A percentile compares a stretch with the other conserved stretches of the same genome.
Evolutionary conservation across 2,888 invertebrate genomes (phyloP).

Genomic region (Caenorhabditis sp.): DNA sequence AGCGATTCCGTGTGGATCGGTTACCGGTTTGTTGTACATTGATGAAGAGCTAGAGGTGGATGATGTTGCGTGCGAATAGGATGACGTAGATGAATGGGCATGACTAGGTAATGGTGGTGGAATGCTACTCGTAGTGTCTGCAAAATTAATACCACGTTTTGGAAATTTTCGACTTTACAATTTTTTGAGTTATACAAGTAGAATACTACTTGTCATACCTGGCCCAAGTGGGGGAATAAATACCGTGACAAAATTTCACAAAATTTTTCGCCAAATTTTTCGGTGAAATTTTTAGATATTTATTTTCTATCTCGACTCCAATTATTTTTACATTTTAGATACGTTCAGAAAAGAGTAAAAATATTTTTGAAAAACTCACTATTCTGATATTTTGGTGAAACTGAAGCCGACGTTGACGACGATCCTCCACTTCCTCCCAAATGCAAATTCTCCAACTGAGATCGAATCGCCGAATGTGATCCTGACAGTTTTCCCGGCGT

Average conservation of each 20-base stretch:
- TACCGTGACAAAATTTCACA: too few relatives aligned
- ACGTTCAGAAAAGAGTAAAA: too few relatives aligned
- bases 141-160: too few relatives aligned
- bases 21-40: neutral
- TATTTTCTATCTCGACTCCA: too few relatives aligned
- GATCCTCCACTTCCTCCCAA: constrained; percentile 14
- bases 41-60: neutral
- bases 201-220: too few relatives aligned
- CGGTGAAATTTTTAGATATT: too few relatives aligned
- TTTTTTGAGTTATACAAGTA: too few relatives aligned
- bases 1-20: constrained; percentile 45
- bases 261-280: too few relatives aligned
- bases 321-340: too few relatives aligned
- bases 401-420: neutral
- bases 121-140: neutral
- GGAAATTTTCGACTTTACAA: too few relatives aligned
- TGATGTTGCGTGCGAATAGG: constrained; percentile 3
- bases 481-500: constrained; percentile 20
- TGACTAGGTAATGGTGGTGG: constrained; percentile 10
- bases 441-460: constrained; percentile 35
- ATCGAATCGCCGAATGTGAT: constrained; percentile 25
- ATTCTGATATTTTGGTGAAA: neutral
- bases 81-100: constrained; percentile 2
- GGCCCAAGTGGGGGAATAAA: too few relatives aligned
- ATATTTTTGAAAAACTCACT: neutral